A percentile compares a stretch with the other conserved stretches of the same genome.
Evolutionary conservation across 2,797 vertebrate species (phyloP).

Genomic region (Meriones psammophilus): DNA sequence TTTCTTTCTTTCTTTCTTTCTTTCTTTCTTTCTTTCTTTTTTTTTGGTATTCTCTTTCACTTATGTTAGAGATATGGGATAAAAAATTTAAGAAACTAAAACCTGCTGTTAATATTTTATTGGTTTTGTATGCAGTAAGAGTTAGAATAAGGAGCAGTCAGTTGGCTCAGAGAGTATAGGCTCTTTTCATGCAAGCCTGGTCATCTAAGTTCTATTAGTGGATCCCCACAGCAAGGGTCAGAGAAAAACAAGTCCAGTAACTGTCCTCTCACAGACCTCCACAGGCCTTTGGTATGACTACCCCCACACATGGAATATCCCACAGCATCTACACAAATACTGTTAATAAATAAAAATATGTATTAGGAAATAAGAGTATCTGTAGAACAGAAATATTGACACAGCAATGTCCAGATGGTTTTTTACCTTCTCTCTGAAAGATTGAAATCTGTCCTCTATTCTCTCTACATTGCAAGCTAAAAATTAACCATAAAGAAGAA

Average conservation of each 20-base stretch:
- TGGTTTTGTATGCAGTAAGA: neutral
- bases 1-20: too few species aligned
- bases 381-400: neutral
- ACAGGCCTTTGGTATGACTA: too few species aligned
- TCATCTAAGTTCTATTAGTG: neutral
- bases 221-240: neutral
- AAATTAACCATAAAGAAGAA: neutral
- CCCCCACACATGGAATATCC: neutral
- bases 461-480: neutral
- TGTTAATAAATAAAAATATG: neutral
- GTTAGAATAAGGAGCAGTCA: neutral
- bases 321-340: neutral
- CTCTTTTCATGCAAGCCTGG: too few species aligned
- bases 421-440: neutral
- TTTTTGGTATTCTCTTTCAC: neutral
- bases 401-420: neutral
- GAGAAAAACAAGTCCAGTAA: neutral
- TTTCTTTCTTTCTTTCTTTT: too few species aligned
- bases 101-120: neutral
- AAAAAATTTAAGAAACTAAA: conserved; percentile 7
- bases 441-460: neutral
- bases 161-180: too few species aligned
- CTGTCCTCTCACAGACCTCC: too few species aligned
- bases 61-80: neutral
- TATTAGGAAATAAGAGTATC: neutral